phyloP scores from a whole-genome alignment of 2,113 vertebrate species.

The Thalassarche chlororhynchos region DNA sequence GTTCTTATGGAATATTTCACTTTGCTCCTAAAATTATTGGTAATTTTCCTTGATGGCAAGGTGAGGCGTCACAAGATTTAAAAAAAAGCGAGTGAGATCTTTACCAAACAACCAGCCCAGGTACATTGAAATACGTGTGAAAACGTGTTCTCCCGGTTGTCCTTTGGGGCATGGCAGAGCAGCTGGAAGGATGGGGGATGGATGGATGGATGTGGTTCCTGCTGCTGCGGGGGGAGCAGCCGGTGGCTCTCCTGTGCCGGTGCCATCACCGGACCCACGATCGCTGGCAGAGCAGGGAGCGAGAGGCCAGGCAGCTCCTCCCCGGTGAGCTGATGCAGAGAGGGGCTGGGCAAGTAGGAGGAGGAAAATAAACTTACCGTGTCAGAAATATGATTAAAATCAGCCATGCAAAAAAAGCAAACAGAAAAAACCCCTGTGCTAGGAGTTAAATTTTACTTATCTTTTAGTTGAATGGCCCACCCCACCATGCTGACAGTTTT shows the following conservation, averaged over 20 bases:
- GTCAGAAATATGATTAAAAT: not conserved
- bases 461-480: not conserved
- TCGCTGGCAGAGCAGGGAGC: not conserved
- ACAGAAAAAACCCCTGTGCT: not conserved
- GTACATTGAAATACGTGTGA: not conserved
- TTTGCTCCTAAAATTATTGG: not conserved
- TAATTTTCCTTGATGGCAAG: not conserved
- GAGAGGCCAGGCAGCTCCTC: not conserved
- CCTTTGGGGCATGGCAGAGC: not conserved
- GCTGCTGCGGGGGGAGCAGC: not conserved
- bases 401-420: not conserved
- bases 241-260: not conserved
- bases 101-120: not conserved
- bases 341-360: not conserved
- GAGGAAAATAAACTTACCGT: not conserved
- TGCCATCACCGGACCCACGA: fast-evolving
- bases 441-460: not conserved
- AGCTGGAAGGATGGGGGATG: not conserved
- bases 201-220: fast-evolving
- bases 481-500: not conserved
- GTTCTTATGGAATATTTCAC: not conserved
- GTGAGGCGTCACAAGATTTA: not conserved
- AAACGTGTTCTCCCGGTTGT: not conserved
- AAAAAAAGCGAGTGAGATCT: not conserved
- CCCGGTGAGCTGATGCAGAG: not conserved